phyloP scores from a whole-genome alignment of 2,888 invertebrate genomes.

The Anthophora plumipes region DNA sequence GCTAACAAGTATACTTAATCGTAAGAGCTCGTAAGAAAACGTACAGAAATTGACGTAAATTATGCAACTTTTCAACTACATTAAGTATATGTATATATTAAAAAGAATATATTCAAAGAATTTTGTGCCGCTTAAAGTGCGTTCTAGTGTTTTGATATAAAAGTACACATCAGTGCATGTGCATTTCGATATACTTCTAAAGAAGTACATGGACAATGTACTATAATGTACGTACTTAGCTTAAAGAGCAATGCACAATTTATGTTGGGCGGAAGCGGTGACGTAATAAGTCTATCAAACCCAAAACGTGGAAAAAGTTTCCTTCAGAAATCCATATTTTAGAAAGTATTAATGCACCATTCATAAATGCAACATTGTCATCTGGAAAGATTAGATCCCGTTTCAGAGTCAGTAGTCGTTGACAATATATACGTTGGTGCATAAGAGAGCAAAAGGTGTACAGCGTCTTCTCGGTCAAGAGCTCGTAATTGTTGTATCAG shows the following conservation, averaged over 20 bases:
- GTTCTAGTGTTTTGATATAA: conserved; percentile 52
- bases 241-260: conserved; percentile 62
- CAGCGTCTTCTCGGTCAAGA: conserved; percentile 82
- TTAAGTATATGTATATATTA: not conserved
- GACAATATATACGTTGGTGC: conserved; percentile 80
- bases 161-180: conserved; percentile 59
- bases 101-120: conserved; percentile 41
- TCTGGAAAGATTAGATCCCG: conserved; percentile 83
- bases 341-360: conserved; percentile 79
- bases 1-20: conserved; percentile 43
- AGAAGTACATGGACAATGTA: conserved; percentile 48
- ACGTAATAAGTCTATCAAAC: conserved; percentile 61
- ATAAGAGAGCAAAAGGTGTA: conserved; percentile 80
- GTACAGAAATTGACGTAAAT: conserved; percentile 36
- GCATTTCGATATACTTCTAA: conserved; percentile 52
- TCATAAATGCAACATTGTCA: conserved; percentile 81
- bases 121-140: conserved; percentile 53
- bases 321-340: conserved; percentile 46
- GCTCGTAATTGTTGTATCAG: conserved; percentile 81
- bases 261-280: conserved; percentile 70
- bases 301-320: conserved; percentile 35
- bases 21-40: conserved; percentile 38
- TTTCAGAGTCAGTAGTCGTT: conserved; percentile 80
- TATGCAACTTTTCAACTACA: conserved; percentile 24
- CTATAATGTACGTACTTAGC: conserved; percentile 51